Evolutionary conservation across 92 coral and sea anemone genomes (phyloP).

Genomic region (Blastomussa wellsi): DNA sequence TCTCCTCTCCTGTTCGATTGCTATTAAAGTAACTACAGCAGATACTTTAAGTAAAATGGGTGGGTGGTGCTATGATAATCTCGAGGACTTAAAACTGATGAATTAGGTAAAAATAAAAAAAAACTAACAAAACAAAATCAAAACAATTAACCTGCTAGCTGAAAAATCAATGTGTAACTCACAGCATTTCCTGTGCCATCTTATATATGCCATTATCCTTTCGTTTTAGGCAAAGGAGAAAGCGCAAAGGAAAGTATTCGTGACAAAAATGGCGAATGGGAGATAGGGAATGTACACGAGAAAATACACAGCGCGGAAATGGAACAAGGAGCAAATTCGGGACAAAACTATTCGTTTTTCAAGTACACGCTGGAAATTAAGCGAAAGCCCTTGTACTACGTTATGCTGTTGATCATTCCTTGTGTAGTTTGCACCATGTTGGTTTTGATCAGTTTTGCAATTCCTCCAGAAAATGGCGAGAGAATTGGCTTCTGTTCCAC

Average conservation of each 20-base stretch:
- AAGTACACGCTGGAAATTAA: slow-evolving; percentile 4
- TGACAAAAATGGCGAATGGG: slow-evolving; percentile 29
- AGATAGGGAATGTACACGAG: background rate
- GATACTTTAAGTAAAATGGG: too few species aligned
- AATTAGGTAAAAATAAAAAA: too few species aligned
- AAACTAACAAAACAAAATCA: too few species aligned
- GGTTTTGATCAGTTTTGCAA: slow-evolving; percentile 63
- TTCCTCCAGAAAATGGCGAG: slow-evolving; percentile 83
- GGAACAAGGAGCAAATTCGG: background rate
- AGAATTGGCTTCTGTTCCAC: slow-evolving; percentile 66
- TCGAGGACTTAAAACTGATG: too few species aligned
- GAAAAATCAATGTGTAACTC: too few species aligned
- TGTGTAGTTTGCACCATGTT: slow-evolving; percentile 66
- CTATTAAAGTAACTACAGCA: too few species aligned
- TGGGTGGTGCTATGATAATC: too few species aligned
- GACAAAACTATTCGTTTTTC: background rate
- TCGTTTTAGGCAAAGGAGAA: background rate
- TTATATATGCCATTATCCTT: background rate
- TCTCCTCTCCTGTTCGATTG: too few species aligned
- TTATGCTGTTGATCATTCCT: slow-evolving; percentile 67
- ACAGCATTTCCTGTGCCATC: too few species aligned
- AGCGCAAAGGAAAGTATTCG: too few species aligned
- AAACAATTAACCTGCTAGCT: too few species aligned
- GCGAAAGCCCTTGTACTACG: slow-evolving; percentile 58
- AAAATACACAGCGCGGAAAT: background rate